Base-by-base conservation (phyloP, 2,113 vertebrate species). In the Notiomystis cincta region DNA sequence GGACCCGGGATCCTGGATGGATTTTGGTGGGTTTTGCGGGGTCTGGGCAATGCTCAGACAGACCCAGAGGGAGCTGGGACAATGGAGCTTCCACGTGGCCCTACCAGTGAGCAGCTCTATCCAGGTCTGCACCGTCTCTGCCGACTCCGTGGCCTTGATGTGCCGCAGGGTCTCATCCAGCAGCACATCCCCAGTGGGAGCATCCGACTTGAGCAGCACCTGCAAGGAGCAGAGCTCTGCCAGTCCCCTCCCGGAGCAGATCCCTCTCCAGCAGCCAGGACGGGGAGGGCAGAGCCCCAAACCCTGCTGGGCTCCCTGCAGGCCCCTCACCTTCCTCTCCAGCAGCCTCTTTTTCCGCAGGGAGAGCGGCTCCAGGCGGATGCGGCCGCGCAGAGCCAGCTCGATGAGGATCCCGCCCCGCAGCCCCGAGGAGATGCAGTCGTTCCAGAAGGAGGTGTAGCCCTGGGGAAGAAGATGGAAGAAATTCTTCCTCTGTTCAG, bases 371-470 rank as follows among this genome's bases (percentile, higher is more conserved):
- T 99, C 98, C 33, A 99, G 96, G 54, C 45, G 58, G 86, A 99
- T 97, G 15, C 98, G 97, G 30, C 98, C 98, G 0, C 98, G 77
- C 97, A 99, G 97, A 0, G 98, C 97, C 82, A 99, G 97, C 76
- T 99, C 98, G 18, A 99, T 98, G 20, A 99, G 98, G 90, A 98
- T 98, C 60, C 98, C 98, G 0, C 98, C 98, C 2, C 98, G 97
- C 53, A 99, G 96, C 6, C 98, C 98, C 0, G 98, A 98, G 4
- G 98, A 99, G 97, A 99, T 98, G 97, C 98, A 98, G 97, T 99
- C 98, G 2, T 99, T 99, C 98, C 98, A 99, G 97, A 99, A 99
- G 24, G 98, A 98, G 4, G 98, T 98, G 80, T 98, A 98, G 70
- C 98, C 98, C 98, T 99, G 90, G 25, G 21, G 28, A 22, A 15